These are phyloP conservation scores for Sebastes taczanowskii DNA, from an alignment of 2,797 vertebrate species.

Conservation along the genomic window DNA sequence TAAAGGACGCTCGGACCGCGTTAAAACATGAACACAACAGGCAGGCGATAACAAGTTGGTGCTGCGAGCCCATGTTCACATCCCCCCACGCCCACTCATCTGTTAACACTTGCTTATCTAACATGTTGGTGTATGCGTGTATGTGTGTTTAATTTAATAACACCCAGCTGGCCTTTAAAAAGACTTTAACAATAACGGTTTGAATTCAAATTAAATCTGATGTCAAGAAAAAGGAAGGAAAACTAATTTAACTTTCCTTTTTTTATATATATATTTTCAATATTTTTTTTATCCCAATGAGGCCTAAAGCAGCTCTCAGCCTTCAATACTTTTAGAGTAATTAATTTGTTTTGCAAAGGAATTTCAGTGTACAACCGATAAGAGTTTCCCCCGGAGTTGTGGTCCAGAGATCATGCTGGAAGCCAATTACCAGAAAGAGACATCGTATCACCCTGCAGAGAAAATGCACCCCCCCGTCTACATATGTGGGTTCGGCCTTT, in stretches of 20 bases:
- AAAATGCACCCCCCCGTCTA: background rate
- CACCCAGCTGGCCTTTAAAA: conserved; percentile 26
- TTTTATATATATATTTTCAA: background rate
- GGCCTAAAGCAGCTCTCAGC: background rate
- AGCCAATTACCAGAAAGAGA: conserved; percentile 31
- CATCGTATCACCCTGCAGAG: background rate
- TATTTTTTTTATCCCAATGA: background rate
- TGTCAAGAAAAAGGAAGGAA: background rate
- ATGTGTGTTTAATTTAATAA: conserved; percentile 3
- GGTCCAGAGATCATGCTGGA: conserved; percentile 23
- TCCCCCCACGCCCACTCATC: background rate
- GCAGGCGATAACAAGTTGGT: background rate
- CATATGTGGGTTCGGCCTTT: conserved; percentile 9
- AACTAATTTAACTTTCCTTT: conserved; percentile 8
- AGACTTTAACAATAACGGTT: background rate
- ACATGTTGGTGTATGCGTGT: background rate
- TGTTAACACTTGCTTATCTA: background rate
- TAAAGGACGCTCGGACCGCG: background rate
- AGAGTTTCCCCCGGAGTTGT: conserved; percentile 4
- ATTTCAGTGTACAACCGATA: conserved; percentile 17
- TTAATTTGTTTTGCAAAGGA: conserved; percentile 46
- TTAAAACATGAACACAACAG: background rate
- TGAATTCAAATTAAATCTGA: conserved; percentile 15
- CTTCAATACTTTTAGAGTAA: conserved; percentile 25
- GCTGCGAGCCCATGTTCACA: background rate